Base-by-base conservation (phyloP, 2,797 vertebrate genomes). In the Carduelis carduelis region DNA sequence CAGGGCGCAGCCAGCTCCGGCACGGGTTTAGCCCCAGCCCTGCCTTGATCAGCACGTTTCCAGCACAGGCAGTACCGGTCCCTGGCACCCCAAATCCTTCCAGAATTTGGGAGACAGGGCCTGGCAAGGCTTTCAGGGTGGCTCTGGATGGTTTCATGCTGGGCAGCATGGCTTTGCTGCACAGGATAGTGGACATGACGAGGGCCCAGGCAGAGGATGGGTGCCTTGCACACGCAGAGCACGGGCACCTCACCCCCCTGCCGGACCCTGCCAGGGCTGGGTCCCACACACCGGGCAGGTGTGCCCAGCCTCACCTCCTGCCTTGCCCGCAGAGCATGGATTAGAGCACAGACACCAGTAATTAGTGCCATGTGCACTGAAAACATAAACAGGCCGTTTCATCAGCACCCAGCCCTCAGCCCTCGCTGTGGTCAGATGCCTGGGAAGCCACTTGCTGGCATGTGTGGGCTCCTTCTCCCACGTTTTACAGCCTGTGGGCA, bases 321-420 rank as follows among this genome's bases (percentile, higher is more conserved):
- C 53, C 57, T 87, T 95, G 83, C 88, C 88, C 8, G 9, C 83
- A 74, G 93, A 95, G 84, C 82, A 92, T 23, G 78, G 90, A 94
- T 92, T 90, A 94, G 60, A 56, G 83, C 60, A 43, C 24, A 74
- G 59, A 39, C 76, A 94, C 76, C 47, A 27, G 76, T 93, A 86
- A 95, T 97, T 95, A 97, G 69, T 46, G 83, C 55, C 91, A 81
- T 81, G 91, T 91, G 94, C 72, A 13, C 87, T 44, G 91, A 88
- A 74, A 91, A 78, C 83, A 75, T 83, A 91, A 96, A 96, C 94
- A 95, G 80, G 46, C 69, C 55, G 0, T 94, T 95, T 93, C 91
- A 95, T 88, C 94, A 94, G 83, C 65, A 16, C 46, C 43, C 26
- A 0, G 34, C 21, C 84, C 85, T 56, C 75, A 89, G 75, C 56